These are phyloP conservation scores for Sinocyclocheilus maitianheensis DNA, from an alignment of 2,113 vertebrate genomes.

Conservation along the genomic window DNA sequence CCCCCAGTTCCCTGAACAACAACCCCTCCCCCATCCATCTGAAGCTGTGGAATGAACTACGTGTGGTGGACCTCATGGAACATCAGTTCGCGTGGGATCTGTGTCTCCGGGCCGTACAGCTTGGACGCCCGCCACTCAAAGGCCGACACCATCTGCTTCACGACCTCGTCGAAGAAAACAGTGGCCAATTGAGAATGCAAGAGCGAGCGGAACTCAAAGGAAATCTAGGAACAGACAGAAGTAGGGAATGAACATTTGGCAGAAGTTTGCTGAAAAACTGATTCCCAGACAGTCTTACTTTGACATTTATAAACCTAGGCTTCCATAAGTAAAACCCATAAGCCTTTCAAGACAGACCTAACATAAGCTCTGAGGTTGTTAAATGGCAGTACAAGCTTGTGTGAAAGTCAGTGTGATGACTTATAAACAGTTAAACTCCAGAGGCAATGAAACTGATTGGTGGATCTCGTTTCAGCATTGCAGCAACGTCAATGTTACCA, in stretches of 20 bases:
- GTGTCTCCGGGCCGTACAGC: conserved; percentile 85
- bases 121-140: conserved; percentile 87
- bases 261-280: background rate
- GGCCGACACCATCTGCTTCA: conserved; percentile 94
- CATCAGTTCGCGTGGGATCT: conserved; percentile 89
- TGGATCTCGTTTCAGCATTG: background rate
- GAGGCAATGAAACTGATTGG: background rate
- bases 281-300: background rate
- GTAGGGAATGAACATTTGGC: background rate
- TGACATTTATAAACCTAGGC: background rate
- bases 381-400: background rate
- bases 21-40: background rate
- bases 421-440: background rate
- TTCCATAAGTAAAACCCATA: conserved; percentile 2
- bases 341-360: background rate
- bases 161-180: conserved; percentile 93
- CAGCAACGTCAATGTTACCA: background rate
- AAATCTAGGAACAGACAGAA: conserved; percentile 76
- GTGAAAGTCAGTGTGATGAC: background rate
- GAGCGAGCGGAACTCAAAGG: conserved; percentile 95
- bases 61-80: conserved; percentile 90
- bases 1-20: conserved; percentile 25
- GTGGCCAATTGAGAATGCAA: conserved; percentile 92
- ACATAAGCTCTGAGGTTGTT: conserved; percentile 11
- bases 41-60: conserved; percentile 64